Base-by-base conservation (phyloP, 2,113 vertebrate species). In the Mirounga angustirostris region DNA sequence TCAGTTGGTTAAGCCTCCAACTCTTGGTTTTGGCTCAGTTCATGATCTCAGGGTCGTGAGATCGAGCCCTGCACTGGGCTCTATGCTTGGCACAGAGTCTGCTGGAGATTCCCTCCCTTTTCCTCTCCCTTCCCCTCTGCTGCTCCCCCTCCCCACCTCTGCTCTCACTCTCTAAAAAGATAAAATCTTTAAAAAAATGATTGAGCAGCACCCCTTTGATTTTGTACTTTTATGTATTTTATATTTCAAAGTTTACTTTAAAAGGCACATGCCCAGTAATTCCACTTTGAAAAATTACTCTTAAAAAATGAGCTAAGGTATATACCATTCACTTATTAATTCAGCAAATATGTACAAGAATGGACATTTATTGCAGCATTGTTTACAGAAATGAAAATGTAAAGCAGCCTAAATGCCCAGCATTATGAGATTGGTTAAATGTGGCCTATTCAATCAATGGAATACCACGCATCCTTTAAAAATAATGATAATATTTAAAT, bases 201-300 rank as follows among this genome's bases (percentile, higher is more conserved):
- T 21, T 79, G 73, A 63, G 40, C 24, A 73, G 50, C 12, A 84
- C 56, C 30, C 40, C 67, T 95, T 81, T 82, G 9, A n/a, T 61
- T 43, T 58, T 95, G 69, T 26, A 33, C 28, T 86, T 63, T 52
- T 33, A n/a, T 81, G 33, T 22, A 58, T 69, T 90, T 94, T 67
- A 50, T 33, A 74, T 89, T 33, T 92, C 83, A 74, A 85, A 40
- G 7, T 36, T 83, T 78, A 76, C 21, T 94, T 92, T 92, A 28
- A 40, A 87, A 93, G 88, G 83, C 19, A 11, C 28, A 52, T 82
- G 26, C 15, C 67, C 24, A 78, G 36, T 67, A 52, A 69, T 63
- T 56, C 43, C 18, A 30, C 33, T 86, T 86, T 86, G 80, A 95
- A 85, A 91, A 96, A 87, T 81, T 54, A 95, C 50, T 86, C 40